These are phyloP conservation scores for Cyprinella venusta DNA, from an alignment of 2,797 vertebrate species.

Conservation along the genomic window DNA sequence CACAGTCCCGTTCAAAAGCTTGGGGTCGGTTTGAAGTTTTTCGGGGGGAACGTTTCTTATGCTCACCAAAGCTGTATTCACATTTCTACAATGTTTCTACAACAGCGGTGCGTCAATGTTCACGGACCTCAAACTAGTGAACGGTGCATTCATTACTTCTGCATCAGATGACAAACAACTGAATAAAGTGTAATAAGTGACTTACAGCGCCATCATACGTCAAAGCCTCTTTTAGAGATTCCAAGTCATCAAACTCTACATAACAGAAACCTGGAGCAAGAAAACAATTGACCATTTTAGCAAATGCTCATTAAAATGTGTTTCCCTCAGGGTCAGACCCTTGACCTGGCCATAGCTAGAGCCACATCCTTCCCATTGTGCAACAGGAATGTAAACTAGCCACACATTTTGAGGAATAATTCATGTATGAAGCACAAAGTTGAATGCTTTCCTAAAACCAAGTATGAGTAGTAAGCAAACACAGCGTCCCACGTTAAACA, in stretches of 20 bases:
- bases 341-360: background rate
- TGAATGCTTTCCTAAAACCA: background rate
- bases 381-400: background rate
- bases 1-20: background rate
- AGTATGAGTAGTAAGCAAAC: background rate
- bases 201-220: conserved; percentile 96
- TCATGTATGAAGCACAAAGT: background rate
- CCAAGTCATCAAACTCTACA: conserved; percentile 97
- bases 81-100: background rate
- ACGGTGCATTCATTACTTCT: background rate
- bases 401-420: background rate
- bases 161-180: background rate
- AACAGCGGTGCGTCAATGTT: background rate
- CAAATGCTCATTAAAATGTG: background rate
- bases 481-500: background rate
- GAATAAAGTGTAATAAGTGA: conserved; percentile 52
- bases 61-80: background rate
- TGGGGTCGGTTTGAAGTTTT: background rate
- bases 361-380: background rate
- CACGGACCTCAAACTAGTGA: background rate
- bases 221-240: conserved; percentile 97
- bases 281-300: background rate
- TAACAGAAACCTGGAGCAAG: conserved; percentile 93
- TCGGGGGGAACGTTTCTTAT: too few species aligned
- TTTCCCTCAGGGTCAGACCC: background rate